phyloP scores from a whole-genome alignment of 2,888 invertebrate genomes.

The Stenodema calcarata region DNA sequence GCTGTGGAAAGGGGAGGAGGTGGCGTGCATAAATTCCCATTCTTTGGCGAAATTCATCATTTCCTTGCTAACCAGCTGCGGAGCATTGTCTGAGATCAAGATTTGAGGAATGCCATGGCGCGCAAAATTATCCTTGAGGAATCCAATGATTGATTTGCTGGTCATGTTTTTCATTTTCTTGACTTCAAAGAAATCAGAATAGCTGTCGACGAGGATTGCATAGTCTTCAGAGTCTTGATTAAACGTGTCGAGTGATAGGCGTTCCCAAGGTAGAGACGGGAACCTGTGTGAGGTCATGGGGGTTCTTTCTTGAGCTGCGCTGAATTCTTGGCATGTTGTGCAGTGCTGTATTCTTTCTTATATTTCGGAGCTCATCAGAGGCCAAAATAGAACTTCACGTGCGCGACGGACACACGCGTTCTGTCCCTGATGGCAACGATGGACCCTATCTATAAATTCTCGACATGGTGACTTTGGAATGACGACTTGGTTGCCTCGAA shows the following conservation, averaged over 20 bases:
- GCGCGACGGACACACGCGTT: conserved; percentile 13
- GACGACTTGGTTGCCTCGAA: background rate
- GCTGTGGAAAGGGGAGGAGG: conserved; percentile 56
- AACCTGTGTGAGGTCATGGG: conserved; percentile 1
- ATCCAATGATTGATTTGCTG: too few relatives aligned
- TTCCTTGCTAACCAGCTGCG: background rate
- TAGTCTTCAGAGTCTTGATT: background rate
- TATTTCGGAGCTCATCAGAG: background rate
- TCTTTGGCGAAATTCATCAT: conserved; percentile 43
- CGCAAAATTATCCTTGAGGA: too few relatives aligned
- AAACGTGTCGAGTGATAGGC: background rate
- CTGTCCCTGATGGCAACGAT: background rate
- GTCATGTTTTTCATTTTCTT: background rate
- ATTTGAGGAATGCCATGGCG: conserved; percentile 19
- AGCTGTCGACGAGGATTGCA: conserved; percentile 31
- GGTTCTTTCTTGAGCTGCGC: background rate
- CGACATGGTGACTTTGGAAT: background rate
- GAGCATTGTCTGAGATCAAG: conserved; percentile 34
- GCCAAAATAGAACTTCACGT: conserved; percentile 21
- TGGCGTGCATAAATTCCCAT: conserved; percentile 56
- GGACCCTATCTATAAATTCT: background rate
- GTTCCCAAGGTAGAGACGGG: background rate
- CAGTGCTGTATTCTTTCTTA: background rate
- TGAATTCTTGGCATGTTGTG: background rate
- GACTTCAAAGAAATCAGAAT: conserved; percentile 42